Evolutionary conservation across 2,797 vertebrate species (phyloP).

Genomic region (Pangasius sanitwongsei): DNA sequence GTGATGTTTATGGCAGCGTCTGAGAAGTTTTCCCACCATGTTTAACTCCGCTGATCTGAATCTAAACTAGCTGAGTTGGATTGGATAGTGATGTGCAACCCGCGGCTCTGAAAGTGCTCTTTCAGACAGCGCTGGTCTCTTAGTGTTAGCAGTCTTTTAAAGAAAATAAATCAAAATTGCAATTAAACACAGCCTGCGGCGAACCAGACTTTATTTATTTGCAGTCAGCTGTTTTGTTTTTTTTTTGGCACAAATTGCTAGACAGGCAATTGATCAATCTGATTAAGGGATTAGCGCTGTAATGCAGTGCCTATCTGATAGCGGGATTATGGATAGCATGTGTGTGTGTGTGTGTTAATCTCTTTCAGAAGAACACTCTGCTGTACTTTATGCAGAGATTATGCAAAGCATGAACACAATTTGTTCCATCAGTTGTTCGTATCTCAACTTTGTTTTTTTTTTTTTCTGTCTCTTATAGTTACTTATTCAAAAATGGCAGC

Average conservation of each 20-base stretch:
- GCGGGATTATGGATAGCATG: constrained; percentile 70
- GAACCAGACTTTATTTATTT: not conserved
- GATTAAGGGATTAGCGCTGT: constrained; percentile 76
- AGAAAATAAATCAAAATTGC: not conserved
- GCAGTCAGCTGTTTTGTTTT: not conserved
- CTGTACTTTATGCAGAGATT: not conserved
- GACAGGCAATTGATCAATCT: constrained; percentile 81
- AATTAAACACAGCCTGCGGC: not conserved
- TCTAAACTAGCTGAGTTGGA: not conserved
- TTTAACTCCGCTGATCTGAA: not conserved
- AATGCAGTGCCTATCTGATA: constrained; percentile 72
- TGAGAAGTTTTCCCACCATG: not conserved
- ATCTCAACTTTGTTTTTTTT: not conserved
- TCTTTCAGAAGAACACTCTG: constrained; percentile 41
- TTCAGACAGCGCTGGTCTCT: not conserved
- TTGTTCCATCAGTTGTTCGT: not conserved
- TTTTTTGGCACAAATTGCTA: constrained; percentile 63
- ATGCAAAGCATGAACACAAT: not conserved
- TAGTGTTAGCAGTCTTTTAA: not conserved
- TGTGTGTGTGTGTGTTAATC: constrained; percentile 50
- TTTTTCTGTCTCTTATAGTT: no score
- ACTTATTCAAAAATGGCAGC: no score
- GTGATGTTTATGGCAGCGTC: not conserved
- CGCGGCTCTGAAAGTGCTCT: not conserved
- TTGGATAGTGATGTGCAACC: not conserved